Conservation (phyloP, 2,888 invertebrate genomes). For the Mimas tiliae region DNA sequence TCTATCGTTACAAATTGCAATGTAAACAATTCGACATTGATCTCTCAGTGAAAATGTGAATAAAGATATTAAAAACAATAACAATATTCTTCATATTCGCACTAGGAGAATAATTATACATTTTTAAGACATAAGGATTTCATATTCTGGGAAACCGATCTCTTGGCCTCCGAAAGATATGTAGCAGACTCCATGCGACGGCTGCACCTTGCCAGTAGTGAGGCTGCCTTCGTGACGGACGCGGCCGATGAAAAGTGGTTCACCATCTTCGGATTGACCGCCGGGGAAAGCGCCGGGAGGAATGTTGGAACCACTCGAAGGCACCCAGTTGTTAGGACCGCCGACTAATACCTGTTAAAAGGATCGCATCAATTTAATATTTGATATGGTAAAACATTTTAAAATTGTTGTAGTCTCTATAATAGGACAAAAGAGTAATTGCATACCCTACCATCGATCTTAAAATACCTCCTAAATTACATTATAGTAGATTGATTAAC, state of each 20-base stretch:
- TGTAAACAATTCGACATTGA: conserved; percentile 29
- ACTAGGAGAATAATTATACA: neutral
- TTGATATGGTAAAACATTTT: neutral
- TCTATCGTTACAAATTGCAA: conserved; percentile 20
- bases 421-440: no score
- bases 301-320: conserved; percentile 87
- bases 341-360: conserved; percentile 81
- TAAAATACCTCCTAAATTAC: no score
- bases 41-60: conserved; percentile 7
- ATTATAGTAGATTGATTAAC: no score
- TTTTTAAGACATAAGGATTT: conserved; percentile 86
- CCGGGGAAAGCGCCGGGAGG: conserved; percentile 90
- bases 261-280: conserved; percentile 91
- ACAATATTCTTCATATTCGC: conserved; percentile 9
- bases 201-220: conserved; percentile 93
- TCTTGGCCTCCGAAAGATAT: conserved; percentile 93
- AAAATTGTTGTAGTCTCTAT: neutral
- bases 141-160: conserved; percentile 91
- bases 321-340: conserved; percentile 88
- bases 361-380: neutral
- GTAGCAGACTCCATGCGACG: conserved; percentile 92
- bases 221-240: conserved; percentile 90
- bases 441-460: no score
- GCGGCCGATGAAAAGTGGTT: conserved; percentile 91
- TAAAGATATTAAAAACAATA: conserved; percentile 7